Conservation (phyloP, 2,113 vertebrate species). For the Coptodon bakossiorum region DNA sequence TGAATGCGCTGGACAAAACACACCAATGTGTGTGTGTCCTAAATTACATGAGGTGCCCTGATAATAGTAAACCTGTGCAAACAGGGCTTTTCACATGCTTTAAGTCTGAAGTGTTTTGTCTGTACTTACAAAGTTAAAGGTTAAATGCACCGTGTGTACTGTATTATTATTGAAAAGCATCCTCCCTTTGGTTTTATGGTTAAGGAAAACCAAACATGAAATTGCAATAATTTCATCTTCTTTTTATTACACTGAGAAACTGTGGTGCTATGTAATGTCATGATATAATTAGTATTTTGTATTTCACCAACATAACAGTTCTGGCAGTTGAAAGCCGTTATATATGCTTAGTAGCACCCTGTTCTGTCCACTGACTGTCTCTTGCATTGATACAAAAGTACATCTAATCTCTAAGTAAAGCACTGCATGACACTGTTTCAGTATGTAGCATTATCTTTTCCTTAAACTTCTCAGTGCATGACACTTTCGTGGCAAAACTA, state of each 20-base stretch:
- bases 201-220: not conserved
- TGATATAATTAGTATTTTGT: not conserved
- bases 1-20: not conserved
- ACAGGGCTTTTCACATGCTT: not conserved
- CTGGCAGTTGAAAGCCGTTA: not conserved
- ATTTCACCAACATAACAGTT: not conserved
- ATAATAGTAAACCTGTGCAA: not conserved
- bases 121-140: not conserved
- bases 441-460: not conserved
- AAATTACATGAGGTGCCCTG: not conserved
- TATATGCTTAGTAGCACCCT: not conserved
- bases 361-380: not conserved
- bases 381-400: not conserved
- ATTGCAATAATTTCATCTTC: not conserved
- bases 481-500: not conserved
- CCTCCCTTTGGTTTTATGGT: not conserved
- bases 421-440: not conserved
- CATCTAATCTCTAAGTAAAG: not conserved
- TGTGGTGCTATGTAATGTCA: not conserved
- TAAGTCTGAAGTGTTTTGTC: not conserved
- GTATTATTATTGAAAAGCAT: not conserved
- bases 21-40: not conserved
- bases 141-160: not conserved
- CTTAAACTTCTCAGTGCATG: not conserved
- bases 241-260: not conserved